Base-by-base conservation (phyloP, 1,140 invertebrate species). In the Anastrepha obliqua region DNA sequence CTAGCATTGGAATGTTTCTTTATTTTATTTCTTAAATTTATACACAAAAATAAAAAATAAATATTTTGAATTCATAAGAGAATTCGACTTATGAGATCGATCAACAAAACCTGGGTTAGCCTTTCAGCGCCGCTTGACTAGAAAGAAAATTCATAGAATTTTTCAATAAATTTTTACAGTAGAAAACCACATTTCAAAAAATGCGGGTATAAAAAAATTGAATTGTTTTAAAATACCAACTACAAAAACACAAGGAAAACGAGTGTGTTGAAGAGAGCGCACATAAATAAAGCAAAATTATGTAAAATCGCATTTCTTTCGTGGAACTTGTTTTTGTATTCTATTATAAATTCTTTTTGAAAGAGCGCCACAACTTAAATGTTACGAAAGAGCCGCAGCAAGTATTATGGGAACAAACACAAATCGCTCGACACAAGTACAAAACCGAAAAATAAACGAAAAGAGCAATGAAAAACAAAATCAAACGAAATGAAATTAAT, bases 71-170 rank as follows among this genome's bases (percentile, higher is more conserved):
- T 74, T 74, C 67, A 47, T 44, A 39, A 74, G 17, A 47, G 67
- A 74, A 74, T 74, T 74, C 67, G 42, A 74, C 3, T 47, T 74
- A 42, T 42, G 74, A 81, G 74, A 55, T 81, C 74, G 55, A 55
- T 81, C 44, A 51, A 17, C 74, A 55, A 8, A 55, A 6, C 6
- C 51, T 55, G 51, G 51, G 11, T 29, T 11, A 3, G 51, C 74
- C 55, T 51, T 81, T 55, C 9, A 29, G 74, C 29, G 29, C 74
- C 20, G 74, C 44, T 81, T 81, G 74, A 81, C 74, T 81, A 81
- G 74, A 81, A 58, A 81, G 74, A 81, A 81, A 81, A 81, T 81
- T 81, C 74, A 81, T 47, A 81, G 74, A 81, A 81, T 81, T 58
- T 81, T 81, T 58, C 9, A 81, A 2, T 55, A 47, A 55, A 55